A percentile compares a stretch with the other conserved stretches of the same genome.
These are phyloP conservation scores for Catostomus latipinnis DNA, from an alignment of 2,797 vertebrate genomes.

Conservation along the genomic window DNA sequence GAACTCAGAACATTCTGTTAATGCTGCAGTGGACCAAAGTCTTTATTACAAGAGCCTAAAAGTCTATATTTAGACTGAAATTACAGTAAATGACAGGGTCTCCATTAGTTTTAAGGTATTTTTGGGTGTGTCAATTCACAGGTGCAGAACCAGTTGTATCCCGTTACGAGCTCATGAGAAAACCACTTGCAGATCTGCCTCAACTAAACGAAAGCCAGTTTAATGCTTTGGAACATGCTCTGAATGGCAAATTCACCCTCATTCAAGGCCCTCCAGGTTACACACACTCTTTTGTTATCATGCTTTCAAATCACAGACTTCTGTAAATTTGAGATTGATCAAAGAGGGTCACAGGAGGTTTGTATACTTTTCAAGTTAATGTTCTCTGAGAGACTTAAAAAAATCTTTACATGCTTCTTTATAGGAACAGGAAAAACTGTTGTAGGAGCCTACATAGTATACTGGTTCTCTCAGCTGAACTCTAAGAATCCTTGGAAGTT, in stretches of 20 bases:
- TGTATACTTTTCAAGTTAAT: too few relatives aligned
- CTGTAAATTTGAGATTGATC: too few relatives aligned
- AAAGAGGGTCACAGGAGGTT: too few relatives aligned
- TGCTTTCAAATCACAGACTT: too few relatives aligned
- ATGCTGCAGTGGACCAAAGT: too few relatives aligned
- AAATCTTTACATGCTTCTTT: background rate
- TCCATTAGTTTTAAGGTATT: background rate
- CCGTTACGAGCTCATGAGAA: background rate
- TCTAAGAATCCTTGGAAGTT: slow-evolving; percentile 41
- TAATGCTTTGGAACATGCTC: slow-evolving; percentile 69
- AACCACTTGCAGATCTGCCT: background rate
- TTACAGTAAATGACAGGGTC: background rate
- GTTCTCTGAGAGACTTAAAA: too few relatives aligned
- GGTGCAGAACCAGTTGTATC: background rate
- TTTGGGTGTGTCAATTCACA: background rate
- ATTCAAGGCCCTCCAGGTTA: slow-evolving; percentile 88
- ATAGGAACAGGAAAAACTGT: slow-evolving; percentile 85
- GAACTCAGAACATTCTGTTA: too few relatives aligned
- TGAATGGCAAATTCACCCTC: slow-evolving; percentile 72
- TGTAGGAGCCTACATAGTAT: slow-evolving; percentile 81
- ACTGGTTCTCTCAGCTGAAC: slow-evolving; percentile 74
- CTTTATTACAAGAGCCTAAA: too few relatives aligned
- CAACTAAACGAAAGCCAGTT: slow-evolving; percentile 79
- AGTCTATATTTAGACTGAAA: background rate
- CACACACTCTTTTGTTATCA: background rate